Percentiles rank a stretch among this genome's conserved stretches.
Conservation (phyloP, 2,888 invertebrate species). For the Tetranychus truncatus region DNA sequence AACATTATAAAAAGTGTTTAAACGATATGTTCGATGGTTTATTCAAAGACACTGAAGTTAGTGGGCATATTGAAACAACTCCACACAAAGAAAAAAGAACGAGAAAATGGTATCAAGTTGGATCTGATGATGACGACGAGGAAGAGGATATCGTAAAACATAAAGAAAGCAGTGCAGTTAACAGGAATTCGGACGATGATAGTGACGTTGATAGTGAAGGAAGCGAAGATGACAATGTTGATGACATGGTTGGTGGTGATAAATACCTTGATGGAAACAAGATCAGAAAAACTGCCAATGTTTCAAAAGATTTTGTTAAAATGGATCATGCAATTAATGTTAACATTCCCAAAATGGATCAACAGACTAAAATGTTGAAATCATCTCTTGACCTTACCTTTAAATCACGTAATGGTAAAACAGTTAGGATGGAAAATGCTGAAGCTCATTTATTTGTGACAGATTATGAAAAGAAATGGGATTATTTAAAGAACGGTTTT, state of each 20-base stretch:
- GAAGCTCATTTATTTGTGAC: slow-evolving; percentile 57
- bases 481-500: slow-evolving; percentile 30
- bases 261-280: background rate
- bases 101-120: slow-evolving; percentile 8
- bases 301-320: slow-evolving; percentile 17
- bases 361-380: slow-evolving; percentile 29
- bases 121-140: background rate
- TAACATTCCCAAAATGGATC: slow-evolving; percentile 19
- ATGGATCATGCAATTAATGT: background rate
- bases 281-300: slow-evolving; percentile 21
- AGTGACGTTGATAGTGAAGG: background rate
- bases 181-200: background rate
- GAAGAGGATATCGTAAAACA: background rate
- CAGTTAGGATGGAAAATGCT: slow-evolving; percentile 54
- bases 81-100: background rate
- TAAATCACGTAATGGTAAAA: slow-evolving; percentile 56
- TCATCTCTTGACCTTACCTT: slow-evolving; percentile 51
- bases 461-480: slow-evolving; percentile 54
- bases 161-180: background rate
- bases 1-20: slow-evolving; percentile 76
- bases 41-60: slow-evolving; percentile 27
- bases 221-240: background rate
- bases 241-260: background rate
- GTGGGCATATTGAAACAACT: background rate
- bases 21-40: slow-evolving; percentile 63